These are phyloP conservation scores for Circaetus gallicus DNA, from an alignment of 2,113 vertebrate species.

Conservation along the genomic window DNA sequence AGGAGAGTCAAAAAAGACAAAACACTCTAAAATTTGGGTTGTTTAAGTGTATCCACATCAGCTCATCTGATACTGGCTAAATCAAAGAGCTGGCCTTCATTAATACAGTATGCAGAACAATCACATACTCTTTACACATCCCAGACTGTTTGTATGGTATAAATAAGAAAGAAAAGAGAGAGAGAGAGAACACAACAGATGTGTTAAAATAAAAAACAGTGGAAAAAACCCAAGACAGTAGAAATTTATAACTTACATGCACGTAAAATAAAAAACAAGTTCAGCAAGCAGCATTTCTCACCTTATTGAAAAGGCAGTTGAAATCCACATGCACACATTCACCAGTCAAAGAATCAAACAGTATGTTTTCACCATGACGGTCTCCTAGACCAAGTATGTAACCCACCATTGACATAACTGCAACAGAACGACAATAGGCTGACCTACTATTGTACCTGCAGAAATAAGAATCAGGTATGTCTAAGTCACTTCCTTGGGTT, in stretches of 20 bases:
- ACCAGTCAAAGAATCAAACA: conserved; percentile 94
- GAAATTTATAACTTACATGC: background rate
- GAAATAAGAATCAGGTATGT: background rate
- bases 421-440: conserved; percentile 92
- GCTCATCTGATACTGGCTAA: background rate
- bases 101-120: background rate
- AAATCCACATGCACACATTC: conserved; percentile 98
- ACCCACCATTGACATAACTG: conserved; percentile 99
- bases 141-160: background rate
- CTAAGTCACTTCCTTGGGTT: background rate
- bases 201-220: background rate
- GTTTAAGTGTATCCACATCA: background rate
- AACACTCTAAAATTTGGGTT: background rate
- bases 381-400: conserved; percentile 96
- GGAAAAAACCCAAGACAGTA: background rate
- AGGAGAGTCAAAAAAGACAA: background rate
- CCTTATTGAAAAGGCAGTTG: conserved; percentile 99
- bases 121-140: background rate
- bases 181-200: background rate
- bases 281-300: conserved; percentile 39
- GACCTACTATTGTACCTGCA: conserved; percentile 95
- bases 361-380: conserved; percentile 95
- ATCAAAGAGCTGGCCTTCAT: background rate
- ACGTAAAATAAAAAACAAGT: background rate
- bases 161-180: background rate